Conservation (phyloP, 2,888 invertebrate genomes). For the Endotricha flammealis region DNA sequence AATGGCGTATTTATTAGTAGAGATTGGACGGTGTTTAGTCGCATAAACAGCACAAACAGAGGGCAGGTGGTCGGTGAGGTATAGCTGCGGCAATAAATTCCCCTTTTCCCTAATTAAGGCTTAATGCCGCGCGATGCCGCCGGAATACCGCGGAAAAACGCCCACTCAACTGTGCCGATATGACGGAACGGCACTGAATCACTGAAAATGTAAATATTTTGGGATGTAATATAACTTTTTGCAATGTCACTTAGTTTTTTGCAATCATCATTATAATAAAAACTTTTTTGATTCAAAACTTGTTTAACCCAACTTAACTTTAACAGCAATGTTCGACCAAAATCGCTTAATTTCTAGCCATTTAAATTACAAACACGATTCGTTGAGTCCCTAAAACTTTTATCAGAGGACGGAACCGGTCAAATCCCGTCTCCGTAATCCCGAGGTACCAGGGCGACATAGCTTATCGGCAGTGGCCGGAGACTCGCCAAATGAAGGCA, state of each 20-base stretch:
- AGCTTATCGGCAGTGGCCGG: constrained; percentile 66
- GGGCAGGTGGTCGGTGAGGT: constrained; percentile 42
- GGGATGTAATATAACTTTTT: too few species aligned
- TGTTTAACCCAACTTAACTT: neutral
- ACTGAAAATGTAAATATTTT: too few species aligned
- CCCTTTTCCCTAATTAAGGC: constrained; percentile 64
- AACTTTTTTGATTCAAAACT: too few species aligned
- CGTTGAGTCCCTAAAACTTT: constrained; percentile 52
- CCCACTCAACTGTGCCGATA: constrained; percentile 3
- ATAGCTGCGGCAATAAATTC: constrained; percentile 52
- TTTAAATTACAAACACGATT: constrained; percentile 56
- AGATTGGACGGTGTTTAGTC: constrained; percentile 7
- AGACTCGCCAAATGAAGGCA: constrained; percentile 72
- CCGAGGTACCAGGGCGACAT: constrained; percentile 66
- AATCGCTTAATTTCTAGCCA: constrained; percentile 36
- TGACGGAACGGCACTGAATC: neutral
- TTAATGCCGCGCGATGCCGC: constrained; percentile 35
- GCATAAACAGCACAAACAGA: constrained; percentile 24
- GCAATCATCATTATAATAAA: too few species aligned
- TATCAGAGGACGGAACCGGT: constrained; percentile 47
- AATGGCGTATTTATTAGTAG: neutral
- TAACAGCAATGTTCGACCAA: neutral
- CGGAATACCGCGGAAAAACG: constrained; percentile 6
- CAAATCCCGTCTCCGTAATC: constrained; percentile 64
- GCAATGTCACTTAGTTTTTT: too few species aligned